Base-by-base conservation (phyloP, 2,797 vertebrate genomes). In the Coregonus suidteri region DNA sequence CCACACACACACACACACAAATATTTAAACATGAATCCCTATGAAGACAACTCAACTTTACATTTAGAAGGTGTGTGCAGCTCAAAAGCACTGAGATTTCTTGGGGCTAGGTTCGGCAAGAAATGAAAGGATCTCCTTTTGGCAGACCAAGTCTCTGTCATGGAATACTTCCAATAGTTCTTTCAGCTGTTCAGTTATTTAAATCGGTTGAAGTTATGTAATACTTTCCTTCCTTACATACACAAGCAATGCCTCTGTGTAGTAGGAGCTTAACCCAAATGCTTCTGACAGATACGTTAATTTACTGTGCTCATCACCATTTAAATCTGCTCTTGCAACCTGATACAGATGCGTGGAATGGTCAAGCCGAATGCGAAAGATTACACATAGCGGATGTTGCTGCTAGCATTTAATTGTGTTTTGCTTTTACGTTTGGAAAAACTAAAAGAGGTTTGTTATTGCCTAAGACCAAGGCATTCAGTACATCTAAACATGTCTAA, bases 201-300 rank as follows among this genome's bases (percentile, higher is more conserved):
- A 83, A n/a, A 81, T 80, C 64, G 74, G 82, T n/a, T 74, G 69
- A 71, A 72, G 82, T 82, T 81, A 83, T 81, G 81, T 77, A 82
- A 82, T 76, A 11, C 47, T 20, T 71, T 80, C 79, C 67, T 75
- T 47, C 65, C 14, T 79, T 71, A 67, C 67, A 72, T 77, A 35
- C 81, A 72, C 73, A 71, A 71, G 73, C 37, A 31, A 35, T 34
- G 18, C 70, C 70, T 65, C 74, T 71, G 64, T 34, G 66, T 75
- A 68, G 66, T 75, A 68, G 25, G 31, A 75, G 71, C 34, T 71
- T 53, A 76, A 83, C 62, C 75, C 68, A 56, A 73, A 77, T 74
- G 70, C 74, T 73, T 65, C 72, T 79, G 71, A 76, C 59, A 75
- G 62, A 75, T 54, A 75, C 62, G 68, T 34, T 53, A 2, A 14